phyloP scores from a whole-genome alignment of 2,888 invertebrate genomes.

The Gymnoscelis rufifasciata region DNA sequence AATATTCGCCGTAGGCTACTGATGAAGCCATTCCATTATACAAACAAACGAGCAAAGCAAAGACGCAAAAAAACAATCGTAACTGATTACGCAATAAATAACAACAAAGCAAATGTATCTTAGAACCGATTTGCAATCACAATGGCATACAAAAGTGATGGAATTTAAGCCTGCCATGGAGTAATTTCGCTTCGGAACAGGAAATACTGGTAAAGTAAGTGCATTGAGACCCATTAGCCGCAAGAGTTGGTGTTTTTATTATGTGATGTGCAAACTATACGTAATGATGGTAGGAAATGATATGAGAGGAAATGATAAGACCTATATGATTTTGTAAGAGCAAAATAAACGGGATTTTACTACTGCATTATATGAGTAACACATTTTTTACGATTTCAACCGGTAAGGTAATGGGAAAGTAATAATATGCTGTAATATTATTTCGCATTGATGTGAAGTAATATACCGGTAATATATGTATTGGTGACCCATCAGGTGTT shows the following conservation, averaged over 20 bases:
- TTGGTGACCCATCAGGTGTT: slow-evolving; percentile 13
- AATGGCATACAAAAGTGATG: slow-evolving; percentile 51
- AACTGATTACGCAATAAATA: slow-evolving; percentile 30
- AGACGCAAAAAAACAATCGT: slow-evolving; percentile 21
- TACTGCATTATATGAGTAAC: neutral
- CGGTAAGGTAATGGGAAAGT: too few relatives aligned
- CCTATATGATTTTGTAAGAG: slow-evolving; percentile 17
- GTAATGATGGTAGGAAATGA: slow-evolving; percentile 22
- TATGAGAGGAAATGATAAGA: slow-evolving; percentile 18
- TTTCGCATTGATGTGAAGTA: too few relatives aligned
- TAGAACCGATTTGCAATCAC: slow-evolving; percentile 57
- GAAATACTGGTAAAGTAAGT: slow-evolving; percentile 67
- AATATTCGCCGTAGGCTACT: too few relatives aligned
- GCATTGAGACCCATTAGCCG: slow-evolving; percentile 50
- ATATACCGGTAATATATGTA: too few relatives aligned
- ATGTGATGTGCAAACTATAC: slow-evolving; percentile 19
- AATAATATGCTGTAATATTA: too few relatives aligned
- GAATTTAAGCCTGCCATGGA: slow-evolving; percentile 51
- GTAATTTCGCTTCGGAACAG: slow-evolving; percentile 62
- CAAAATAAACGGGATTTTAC: slow-evolving; percentile 5
- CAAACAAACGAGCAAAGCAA: slow-evolving; percentile 8
- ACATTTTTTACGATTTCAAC: neutral
- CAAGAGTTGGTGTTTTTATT: slow-evolving; percentile 43
- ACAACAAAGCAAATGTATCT: slow-evolving; percentile 58
- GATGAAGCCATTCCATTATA: neutral